phyloP scores from a whole-genome alignment of 2,797 vertebrate species.

The Muscicapa striata region DNA sequence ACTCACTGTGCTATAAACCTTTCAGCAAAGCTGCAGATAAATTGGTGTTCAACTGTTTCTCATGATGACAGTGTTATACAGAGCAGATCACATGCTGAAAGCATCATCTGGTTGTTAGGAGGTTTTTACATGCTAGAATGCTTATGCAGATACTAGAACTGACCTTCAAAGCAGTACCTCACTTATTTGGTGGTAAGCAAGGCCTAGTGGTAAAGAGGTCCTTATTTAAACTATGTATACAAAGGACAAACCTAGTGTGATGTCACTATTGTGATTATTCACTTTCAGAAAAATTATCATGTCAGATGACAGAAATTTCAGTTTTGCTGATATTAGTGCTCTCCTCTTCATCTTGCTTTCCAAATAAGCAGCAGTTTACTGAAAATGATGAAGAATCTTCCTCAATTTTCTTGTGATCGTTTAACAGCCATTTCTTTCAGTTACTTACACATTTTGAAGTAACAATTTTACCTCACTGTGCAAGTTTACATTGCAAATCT shows the following conservation, averaged over 20 bases:
- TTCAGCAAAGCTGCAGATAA: constrained; percentile 50
- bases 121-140: neutral
- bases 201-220: neutral
- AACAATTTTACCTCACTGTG: neutral
- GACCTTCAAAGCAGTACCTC: neutral
- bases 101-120: neutral
- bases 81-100: constrained; percentile 23
- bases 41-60: constrained; percentile 32
- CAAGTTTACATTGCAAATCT: neutral
- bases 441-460: neutral
- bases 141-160: neutral
- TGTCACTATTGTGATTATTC: neutral
- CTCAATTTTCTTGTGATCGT: neutral
- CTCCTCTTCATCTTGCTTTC: neutral
- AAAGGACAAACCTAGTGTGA: neutral
- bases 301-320: neutral
- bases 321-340: neutral
- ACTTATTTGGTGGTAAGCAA: neutral
- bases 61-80: constrained; percentile 32
- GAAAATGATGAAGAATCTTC: neutral
- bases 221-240: neutral
- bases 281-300: neutral
- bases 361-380: neutral
- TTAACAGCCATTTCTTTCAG: neutral
- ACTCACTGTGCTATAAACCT: constrained; percentile 64